phyloP scores from a whole-genome alignment of 2,888 invertebrate genomes.

The Plusia festucae region DNA sequence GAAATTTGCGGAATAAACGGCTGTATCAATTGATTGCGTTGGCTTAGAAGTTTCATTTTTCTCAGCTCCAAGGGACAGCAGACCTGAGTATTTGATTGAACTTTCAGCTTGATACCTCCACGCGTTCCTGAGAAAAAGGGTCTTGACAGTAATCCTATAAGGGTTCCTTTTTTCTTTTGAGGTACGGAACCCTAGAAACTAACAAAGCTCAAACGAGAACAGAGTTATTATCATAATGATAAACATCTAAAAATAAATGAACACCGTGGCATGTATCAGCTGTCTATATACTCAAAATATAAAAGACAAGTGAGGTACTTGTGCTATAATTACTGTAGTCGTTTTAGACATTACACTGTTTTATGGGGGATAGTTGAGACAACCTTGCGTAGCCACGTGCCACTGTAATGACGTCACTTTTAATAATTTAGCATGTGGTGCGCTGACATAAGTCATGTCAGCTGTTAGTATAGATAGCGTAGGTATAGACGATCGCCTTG shows the following conservation, averaged over 20 bases:
- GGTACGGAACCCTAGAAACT: no score
- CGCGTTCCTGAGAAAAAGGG: no score
- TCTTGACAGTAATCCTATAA: no score
- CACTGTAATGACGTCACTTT: neutral
- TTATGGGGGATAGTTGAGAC: neutral
- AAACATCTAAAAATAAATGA: slow-evolving; percentile 6
- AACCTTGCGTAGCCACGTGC: neutral
- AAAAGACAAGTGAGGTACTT: slow-evolving; percentile 44
- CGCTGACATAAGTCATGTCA: neutral
- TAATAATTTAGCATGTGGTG: neutral
- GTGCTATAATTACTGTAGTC: slow-evolving; percentile 29
- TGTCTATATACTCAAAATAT: slow-evolving; percentile 32
- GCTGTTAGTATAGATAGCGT: neutral
- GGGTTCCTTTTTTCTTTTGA: no score
- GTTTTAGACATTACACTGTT: slow-evolving; percentile 8
- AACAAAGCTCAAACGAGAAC: no score
- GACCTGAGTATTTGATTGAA: no score
- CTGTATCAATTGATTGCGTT: no score
- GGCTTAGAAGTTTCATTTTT: no score
- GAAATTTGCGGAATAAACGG: no score
- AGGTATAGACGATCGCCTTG: no score
- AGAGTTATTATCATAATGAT: neutral
- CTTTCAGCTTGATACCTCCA: no score
- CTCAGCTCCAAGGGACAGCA: no score
- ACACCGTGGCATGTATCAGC: slow-evolving; percentile 36